phyloP scores from a whole-genome alignment of 2,113 vertebrate species.

The Polypterus senegalus region DNA sequence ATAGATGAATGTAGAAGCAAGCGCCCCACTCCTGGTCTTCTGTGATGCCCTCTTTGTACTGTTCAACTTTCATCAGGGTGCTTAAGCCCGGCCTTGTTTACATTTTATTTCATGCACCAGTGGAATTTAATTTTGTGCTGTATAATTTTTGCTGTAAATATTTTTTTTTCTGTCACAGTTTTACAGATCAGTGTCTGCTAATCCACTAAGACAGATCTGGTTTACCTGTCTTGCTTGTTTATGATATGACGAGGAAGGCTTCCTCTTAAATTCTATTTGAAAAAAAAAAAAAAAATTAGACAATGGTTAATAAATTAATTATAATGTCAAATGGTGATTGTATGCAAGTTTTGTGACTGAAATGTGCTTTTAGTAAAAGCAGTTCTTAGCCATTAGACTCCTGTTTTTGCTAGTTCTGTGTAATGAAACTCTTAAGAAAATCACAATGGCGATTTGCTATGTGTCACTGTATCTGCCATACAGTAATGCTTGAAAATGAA shows the following conservation, averaged over 20 bases:
- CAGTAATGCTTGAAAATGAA: slow-evolving; percentile 44
- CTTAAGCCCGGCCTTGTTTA: slow-evolving; percentile 27
- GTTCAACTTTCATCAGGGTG: slow-evolving; percentile 9
- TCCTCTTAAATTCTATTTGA: slow-evolving; percentile 29
- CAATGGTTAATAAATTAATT: no score
- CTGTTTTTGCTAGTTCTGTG: slow-evolving; percentile 31
- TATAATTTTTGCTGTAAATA: slow-evolving; percentile 39
- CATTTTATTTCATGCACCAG: slow-evolving; percentile 19
- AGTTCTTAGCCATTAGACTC: slow-evolving; percentile 14
- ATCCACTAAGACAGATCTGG: slow-evolving; percentile 16
- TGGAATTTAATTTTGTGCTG: slow-evolving; percentile 24
- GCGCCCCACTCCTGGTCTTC: no score
- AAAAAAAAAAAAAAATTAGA: slow-evolving; percentile 18
- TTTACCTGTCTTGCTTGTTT: slow-evolving; percentile 22
- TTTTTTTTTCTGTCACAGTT: slow-evolving; percentile 5
- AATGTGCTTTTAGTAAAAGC: slow-evolving; percentile 20
- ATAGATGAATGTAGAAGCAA: slow-evolving; percentile 46
- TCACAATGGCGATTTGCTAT: slow-evolving; percentile 35
- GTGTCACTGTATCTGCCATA: slow-evolving; percentile 44
- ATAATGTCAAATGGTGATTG: slow-evolving; percentile 28
- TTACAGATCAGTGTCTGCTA: slow-evolving; percentile 4
- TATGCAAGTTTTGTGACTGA: slow-evolving; percentile 26
- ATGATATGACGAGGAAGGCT: slow-evolving; percentile 26
- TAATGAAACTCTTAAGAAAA: slow-evolving; percentile 37
- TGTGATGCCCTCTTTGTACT: no score